phyloP scores from a whole-genome alignment of 2,888 invertebrate species.

The Octonoba sinensis region DNA sequence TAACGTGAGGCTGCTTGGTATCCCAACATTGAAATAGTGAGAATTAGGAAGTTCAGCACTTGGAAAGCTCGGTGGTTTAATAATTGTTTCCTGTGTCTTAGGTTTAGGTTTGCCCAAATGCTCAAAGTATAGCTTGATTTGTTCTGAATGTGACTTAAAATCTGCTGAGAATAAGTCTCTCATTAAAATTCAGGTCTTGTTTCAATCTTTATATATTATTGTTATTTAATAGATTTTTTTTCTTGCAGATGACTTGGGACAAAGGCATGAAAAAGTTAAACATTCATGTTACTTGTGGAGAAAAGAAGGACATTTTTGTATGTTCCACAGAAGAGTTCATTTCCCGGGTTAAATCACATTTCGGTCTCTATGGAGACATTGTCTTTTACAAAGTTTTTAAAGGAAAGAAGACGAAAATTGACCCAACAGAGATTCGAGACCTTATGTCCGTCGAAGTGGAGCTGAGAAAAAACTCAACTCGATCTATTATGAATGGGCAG shows the following conservation, averaged over 20 bases:
- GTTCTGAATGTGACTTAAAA: too few species aligned
- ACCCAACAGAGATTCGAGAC: not conserved
- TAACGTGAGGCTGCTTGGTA: too few species aligned
- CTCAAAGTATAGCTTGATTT: too few species aligned
- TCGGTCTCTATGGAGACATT: conserved; percentile 5
- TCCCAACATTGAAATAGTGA: too few species aligned
- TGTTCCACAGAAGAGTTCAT: not conserved
- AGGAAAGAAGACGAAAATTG: not conserved
- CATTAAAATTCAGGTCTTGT: too few species aligned
- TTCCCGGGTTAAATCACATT: not conserved
- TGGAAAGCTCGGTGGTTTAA: too few species aligned
- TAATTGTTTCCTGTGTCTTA: too few species aligned
- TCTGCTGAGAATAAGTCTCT: too few species aligned
- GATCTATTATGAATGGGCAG: too few species aligned
- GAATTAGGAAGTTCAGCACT: too few species aligned
- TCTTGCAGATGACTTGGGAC: not conserved
- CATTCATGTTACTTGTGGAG: conserved; percentile 1
- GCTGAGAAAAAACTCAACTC: not conserved
- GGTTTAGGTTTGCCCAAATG: too few species aligned
- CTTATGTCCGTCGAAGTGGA: conserved; percentile 8
- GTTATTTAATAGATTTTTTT: not conserved
- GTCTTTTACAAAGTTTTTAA: not conserved
- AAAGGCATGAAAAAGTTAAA: not conserved
- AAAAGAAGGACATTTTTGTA: not conserved
- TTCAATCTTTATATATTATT: too few species aligned